phyloP scores from a whole-genome alignment of 1,140 invertebrate species.

The Bombus consobrinus region DNA sequence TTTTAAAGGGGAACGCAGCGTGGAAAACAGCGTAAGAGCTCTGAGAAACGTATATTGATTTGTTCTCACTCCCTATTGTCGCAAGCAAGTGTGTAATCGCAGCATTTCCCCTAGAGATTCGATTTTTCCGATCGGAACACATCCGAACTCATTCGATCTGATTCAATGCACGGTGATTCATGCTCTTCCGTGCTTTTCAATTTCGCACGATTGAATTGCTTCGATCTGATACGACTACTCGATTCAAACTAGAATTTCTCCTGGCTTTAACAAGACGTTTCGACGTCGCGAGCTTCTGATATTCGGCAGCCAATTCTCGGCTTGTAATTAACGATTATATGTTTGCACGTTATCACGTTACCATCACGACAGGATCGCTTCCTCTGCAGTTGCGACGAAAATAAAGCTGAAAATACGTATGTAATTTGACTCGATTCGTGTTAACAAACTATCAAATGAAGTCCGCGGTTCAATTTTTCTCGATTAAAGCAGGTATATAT shows the following conservation, averaged over 20 bases:
- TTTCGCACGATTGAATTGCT: constrained; percentile 48
- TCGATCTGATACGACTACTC: constrained; percentile 45
- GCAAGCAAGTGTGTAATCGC: constrained; percentile 53
- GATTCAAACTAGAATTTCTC: constrained; percentile 20
- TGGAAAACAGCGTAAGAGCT: background rate
- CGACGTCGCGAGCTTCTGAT: background rate
- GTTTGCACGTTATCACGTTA: background rate
- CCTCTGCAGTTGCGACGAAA: background rate
- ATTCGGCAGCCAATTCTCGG: background rate
- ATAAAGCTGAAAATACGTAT: background rate
- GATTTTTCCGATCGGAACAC: constrained; percentile 54
- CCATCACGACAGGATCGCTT: background rate
- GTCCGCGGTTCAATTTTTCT: background rate
- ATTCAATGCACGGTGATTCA: constrained; percentile 54
- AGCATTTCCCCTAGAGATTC: constrained; percentile 40
- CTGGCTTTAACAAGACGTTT: constrained; percentile 25
- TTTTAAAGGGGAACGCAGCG: background rate
- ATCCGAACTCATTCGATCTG: constrained; percentile 52
- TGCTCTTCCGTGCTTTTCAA: constrained; percentile 51
- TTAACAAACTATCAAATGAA: background rate
- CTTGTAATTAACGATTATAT: constrained; percentile 17
- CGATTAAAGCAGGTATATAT: background rate
- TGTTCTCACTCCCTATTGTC: constrained; percentile 36
- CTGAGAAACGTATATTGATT: constrained; percentile 39
- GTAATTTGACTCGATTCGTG: too few relatives aligned